phyloP scores from a whole-genome alignment of 1,140 invertebrate genomes.

The Dolichoris vasculosae region DNA sequence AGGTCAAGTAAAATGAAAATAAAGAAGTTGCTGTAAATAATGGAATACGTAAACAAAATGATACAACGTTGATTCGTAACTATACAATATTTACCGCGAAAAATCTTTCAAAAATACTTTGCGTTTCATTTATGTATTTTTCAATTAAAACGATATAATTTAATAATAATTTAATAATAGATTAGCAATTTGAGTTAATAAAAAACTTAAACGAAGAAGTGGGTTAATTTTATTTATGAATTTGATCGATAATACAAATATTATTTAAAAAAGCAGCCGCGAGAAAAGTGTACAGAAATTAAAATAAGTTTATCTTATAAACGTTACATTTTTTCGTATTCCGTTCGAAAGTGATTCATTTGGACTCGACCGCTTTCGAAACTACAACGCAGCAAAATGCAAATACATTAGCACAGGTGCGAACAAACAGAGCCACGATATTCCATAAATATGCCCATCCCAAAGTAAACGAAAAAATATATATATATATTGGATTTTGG shows the following conservation, averaged over 20 bases:
- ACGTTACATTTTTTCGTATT: not conserved
- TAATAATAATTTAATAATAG: not conserved
- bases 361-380: conserved; percentile 3
- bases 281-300: not conserved
- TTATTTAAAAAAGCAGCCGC: not conserved
- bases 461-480: not conserved
- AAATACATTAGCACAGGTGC: not conserved
- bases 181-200: not conserved
- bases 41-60: no score
- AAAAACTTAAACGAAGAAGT: not conserved
- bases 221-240: conserved; percentile 31
- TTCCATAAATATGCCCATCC: not conserved
- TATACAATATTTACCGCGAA: not conserved
- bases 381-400: not conserved
- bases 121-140: not conserved
- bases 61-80: no score
- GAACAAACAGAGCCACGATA: not conserved
- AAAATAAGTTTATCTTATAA: not conserved
- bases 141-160: not conserved
- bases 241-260: conserved; percentile 29
- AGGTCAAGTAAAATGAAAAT: no score
- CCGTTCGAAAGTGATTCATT: not conserved
- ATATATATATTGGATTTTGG: not conserved
- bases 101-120: not conserved
- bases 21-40: no score